These are phyloP conservation scores for Mus pahari DNA, from an alignment of 2,113 vertebrate genomes.

Conservation along the genomic window DNA sequence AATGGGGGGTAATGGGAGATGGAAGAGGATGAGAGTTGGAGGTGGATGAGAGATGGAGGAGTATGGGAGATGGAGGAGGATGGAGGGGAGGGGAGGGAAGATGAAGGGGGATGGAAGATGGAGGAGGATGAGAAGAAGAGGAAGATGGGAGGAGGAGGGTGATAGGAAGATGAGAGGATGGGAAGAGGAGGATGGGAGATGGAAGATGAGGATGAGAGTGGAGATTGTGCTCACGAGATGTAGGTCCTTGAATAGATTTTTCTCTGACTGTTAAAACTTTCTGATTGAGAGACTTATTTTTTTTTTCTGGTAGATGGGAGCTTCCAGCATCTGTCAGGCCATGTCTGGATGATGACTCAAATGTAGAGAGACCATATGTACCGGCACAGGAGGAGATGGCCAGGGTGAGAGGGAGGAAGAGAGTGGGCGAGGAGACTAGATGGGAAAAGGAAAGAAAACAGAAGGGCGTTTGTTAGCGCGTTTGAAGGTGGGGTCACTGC, in stretches of 20 bases:
- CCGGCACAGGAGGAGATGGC: background rate
- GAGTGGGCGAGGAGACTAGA: background rate
- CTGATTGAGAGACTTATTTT: background rate
- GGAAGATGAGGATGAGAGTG: background rate
- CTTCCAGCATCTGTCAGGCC: background rate
- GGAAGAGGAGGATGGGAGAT: too few species aligned
- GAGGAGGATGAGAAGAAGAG: too few species aligned
- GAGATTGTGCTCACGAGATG: background rate
- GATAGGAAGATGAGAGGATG: too few species aligned
- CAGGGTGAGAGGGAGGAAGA: background rate
- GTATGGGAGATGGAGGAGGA: background rate
- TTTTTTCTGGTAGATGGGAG: background rate
- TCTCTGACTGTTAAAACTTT: background rate
- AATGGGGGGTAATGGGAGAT: too few species aligned
- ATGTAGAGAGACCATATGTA: background rate
- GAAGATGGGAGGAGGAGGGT: background rate
- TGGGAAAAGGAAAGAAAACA: background rate
- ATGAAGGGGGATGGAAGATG: too few species aligned
- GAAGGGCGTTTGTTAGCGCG: background rate
- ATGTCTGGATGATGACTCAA: background rate
- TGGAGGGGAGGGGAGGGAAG: too few species aligned
- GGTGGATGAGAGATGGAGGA: accelerated
- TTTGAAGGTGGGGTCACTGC: background rate
- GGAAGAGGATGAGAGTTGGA: too few species aligned
- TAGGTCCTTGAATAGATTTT: background rate